Evolutionary conservation across 1,140 invertebrate genomes (phyloP).

Genomic region (Lineus longissimus): DNA sequence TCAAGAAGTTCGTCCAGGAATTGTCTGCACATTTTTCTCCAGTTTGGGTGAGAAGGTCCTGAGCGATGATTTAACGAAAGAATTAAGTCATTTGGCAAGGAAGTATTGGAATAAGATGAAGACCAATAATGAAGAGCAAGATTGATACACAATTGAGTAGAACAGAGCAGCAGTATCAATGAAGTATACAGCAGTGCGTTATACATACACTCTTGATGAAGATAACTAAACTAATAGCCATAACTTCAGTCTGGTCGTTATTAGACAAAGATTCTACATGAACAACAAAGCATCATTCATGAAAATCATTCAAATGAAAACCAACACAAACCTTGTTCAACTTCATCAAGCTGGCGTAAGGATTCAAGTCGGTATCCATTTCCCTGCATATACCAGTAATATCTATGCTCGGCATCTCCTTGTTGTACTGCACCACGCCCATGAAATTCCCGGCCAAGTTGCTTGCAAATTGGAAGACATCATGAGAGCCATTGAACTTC

Average conservation of each 20-base stretch:
- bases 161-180: too few species aligned
- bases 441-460: slow-evolving; percentile 68
- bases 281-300: too few species aligned
- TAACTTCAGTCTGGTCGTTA: too few species aligned
- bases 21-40: slow-evolving; percentile 78
- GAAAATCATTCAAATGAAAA: not conserved
- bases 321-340: slow-evolving; percentile 21
- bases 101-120: too few species aligned
- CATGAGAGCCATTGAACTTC: slow-evolving; percentile 55
- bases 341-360: slow-evolving; percentile 25
- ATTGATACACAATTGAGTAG: too few species aligned
- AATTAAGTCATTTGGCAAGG: not conserved
- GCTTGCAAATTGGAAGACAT: slow-evolving; percentile 72
- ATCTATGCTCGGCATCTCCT: slow-evolving; percentile 62
- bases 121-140: too few species aligned
- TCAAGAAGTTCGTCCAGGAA: slow-evolving; percentile 72
- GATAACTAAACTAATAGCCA: too few species aligned
- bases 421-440: slow-evolving; percentile 87
- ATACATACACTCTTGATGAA: too few species aligned
- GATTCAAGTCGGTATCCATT: slow-evolving; percentile 21
- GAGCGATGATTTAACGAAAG: too few species aligned
- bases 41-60: slow-evolving; percentile 27
- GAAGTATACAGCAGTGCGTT: too few species aligned
- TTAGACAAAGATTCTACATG: too few species aligned
- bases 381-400: slow-evolving; percentile 24